These are phyloP conservation scores for Macrotus californicus DNA, from an alignment of 2,113 vertebrate species.

Conservation along the genomic window DNA sequence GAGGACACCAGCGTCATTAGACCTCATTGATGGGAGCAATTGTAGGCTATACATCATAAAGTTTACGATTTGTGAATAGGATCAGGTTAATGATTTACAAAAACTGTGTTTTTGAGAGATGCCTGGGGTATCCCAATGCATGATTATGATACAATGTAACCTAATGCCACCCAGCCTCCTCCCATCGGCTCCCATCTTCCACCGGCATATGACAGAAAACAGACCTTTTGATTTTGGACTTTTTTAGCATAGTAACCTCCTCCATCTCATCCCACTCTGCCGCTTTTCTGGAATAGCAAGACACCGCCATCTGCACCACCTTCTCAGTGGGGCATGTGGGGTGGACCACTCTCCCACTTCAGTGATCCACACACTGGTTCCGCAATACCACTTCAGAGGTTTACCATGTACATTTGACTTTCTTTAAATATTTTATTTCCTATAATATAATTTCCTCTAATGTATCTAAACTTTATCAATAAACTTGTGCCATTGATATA, in stretches of 20 bases:
- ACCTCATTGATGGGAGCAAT: not conserved
- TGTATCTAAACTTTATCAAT: not conserved
- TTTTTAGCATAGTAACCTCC: not conserved
- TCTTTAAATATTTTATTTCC: not conserved
- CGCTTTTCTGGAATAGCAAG: not conserved
- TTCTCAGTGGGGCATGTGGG: not conserved
- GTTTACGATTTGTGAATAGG: not conserved
- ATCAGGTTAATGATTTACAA: not conserved
- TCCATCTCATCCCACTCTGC: not conserved
- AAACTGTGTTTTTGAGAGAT: not conserved
- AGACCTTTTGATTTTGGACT: not conserved
- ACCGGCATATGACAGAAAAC: not conserved
- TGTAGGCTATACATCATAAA: accelerated
- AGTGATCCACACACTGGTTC: not conserved
- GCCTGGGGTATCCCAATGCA: not conserved
- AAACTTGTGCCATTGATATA: not conserved
- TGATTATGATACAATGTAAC: not conserved
- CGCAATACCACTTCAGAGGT: not conserved
- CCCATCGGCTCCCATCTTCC: not conserved
- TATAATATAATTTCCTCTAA: not conserved
- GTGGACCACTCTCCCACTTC: not conserved
- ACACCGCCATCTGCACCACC: not conserved
- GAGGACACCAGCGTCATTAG: not conserved
- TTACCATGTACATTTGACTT: not conserved
- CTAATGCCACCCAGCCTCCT: not conserved